These are phyloP conservation scores for Leptinotarsa undecemlineata DNA, from an alignment of 1,140 invertebrate species.

Conservation along the genomic window DNA sequence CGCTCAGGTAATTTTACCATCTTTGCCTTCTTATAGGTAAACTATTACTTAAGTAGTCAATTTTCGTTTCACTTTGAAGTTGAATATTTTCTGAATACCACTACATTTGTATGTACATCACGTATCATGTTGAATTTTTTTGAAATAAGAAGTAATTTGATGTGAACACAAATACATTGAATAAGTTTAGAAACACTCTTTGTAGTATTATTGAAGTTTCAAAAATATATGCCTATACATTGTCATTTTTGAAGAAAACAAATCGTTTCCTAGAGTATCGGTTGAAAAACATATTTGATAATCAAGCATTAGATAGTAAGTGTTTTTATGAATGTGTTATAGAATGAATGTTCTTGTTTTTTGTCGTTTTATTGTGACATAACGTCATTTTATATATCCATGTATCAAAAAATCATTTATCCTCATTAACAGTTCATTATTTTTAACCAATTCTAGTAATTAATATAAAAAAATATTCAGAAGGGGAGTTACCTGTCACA, in stretches of 20 bases:
- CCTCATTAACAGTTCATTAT: too few species aligned
- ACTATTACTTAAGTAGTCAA: slow-evolving; percentile 38
- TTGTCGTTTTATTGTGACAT: slow-evolving; percentile 24
- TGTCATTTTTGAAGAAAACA: slow-evolving; percentile 17
- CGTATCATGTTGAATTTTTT: slow-evolving; percentile 12
- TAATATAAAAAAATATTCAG: too few species aligned
- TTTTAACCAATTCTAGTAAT: too few species aligned
- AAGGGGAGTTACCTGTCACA: too few species aligned
- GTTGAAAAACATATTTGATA: slow-evolving; percentile 13
- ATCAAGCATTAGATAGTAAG: slow-evolving; percentile 30
- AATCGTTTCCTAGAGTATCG: neutral
- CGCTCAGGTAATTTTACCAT: slow-evolving; percentile 44
- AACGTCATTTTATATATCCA: neutral
- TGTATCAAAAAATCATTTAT: too few species aligned
- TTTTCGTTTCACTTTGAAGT: slow-evolving; percentile 22
- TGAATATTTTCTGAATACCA: slow-evolving; percentile 3
- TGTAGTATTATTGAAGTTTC: slow-evolving; percentile 10
- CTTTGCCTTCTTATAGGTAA: slow-evolving; percentile 41
- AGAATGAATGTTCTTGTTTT: slow-evolving; percentile 30
- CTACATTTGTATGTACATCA: slow-evolving; percentile 18
- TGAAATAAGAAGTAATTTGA: slow-evolving; percentile 4
- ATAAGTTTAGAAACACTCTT: slow-evolving; percentile 6
- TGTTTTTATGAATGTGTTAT: slow-evolving; percentile 38
- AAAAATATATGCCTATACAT: slow-evolving; percentile 25
- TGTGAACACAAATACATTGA: neutral